Evolutionary conservation across 1,140 invertebrate genomes (phyloP), one percentile per base, ranked within the genome.

Genomic region (Octopus bimaculoides): DNA sequence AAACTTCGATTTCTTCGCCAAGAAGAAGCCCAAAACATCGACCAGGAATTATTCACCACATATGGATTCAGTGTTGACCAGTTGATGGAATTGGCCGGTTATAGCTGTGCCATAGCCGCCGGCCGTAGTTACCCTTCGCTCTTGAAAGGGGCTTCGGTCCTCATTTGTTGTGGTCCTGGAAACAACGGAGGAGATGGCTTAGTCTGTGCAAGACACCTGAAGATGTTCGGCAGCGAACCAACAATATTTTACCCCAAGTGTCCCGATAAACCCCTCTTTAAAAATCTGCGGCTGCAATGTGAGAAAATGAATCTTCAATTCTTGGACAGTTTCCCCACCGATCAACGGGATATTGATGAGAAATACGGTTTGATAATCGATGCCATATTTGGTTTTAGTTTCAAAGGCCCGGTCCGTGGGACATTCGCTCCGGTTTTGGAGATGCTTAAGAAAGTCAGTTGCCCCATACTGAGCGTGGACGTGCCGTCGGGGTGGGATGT

Each of bases 101-200:
- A 99, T 81, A 97, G 96, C 89, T 98, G 97, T 90, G 98, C 98
- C 0, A 92, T 94, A 78, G 96, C 97, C 6, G 93, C 99, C 80
- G 92, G 93, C 8, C 94, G 88, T 88, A 84, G 91, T 78, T 96
- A 94, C 87, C 92, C 94, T 2, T 79, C 85, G 84, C 89, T 91
- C 85, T 82, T 83, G 8, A 87, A 87, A 77, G 89, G 88, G 53
- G 87, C 86, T n/a, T 71, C 66, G 10, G 93, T 98, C 10, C 89
- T 98, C 3, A 92, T 99, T 75, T 94, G 96, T 84, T 97, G 96
- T 91, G 98, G 98, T 0, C 98, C 98, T 7, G 98, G 98, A n/a
- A 99, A 99, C 90, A 99, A 99, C 92, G 98, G 98, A 20, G 98
- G 98, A 6, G 98, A 99, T 92, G 98, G 98, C 9, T 89, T 99